Percentiles rank a stretch among this genome's conserved stretches.
phyloP scores from a whole-genome alignment of 1,140 invertebrate genomes.

The Theocolax elegans region DNA sequence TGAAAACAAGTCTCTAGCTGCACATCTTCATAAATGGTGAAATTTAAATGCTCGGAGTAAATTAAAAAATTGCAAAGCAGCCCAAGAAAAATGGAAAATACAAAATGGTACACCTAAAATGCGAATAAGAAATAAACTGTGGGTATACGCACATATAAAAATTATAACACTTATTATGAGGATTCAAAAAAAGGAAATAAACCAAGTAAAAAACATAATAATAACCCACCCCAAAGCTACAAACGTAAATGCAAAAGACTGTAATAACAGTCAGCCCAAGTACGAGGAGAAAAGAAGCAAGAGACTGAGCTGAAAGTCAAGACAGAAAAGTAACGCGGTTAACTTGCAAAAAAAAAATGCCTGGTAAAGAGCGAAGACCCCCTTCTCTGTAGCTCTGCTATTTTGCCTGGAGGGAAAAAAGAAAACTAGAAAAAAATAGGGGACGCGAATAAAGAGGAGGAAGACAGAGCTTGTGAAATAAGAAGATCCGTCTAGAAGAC shows the following conservation, averaged over 20 bases:
- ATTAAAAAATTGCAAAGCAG: too few species aligned
- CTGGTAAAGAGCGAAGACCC: constrained; percentile 3
- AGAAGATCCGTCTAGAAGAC: not conserved
- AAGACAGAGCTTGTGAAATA: not conserved
- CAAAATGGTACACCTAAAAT: too few species aligned
- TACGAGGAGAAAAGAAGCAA: constrained; percentile 15
- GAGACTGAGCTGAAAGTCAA: constrained; percentile 20
- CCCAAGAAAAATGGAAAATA: too few species aligned
- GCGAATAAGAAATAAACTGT: too few species aligned
- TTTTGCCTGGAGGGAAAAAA: not conserved
- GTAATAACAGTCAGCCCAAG: constrained; percentile 25
- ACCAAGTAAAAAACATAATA: not conserved
- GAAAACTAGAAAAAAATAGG: not conserved
- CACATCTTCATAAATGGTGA: too few species aligned
- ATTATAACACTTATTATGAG: constrained; percentile 3
- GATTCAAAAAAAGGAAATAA: not conserved
- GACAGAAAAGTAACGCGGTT: constrained; percentile 37
- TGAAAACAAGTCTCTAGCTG: too few species aligned
- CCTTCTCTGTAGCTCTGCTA: not conserved
- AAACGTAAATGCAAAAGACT: constrained; percentile 33
- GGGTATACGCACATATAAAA: too few species aligned
- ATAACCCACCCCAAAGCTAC: constrained; percentile 23
- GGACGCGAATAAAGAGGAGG: not conserved
- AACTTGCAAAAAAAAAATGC: constrained; percentile 20
- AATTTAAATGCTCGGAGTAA: too few species aligned